A percentile compares a stretch with the other conserved stretches of the same genome.
Evolutionary conservation across 23 tunicate species (phyloP).

Genomic region (Styela clava): DNA sequence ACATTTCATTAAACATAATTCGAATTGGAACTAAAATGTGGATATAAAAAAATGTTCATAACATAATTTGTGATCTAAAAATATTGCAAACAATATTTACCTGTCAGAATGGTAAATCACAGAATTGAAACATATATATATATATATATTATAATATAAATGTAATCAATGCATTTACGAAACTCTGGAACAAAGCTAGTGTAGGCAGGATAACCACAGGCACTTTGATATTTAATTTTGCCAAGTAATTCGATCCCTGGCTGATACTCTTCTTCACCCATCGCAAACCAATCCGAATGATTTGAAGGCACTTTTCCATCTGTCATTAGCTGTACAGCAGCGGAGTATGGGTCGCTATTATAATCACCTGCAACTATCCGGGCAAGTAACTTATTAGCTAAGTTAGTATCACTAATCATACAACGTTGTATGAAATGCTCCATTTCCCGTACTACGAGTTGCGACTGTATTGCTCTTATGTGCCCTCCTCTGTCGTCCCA

Average conservation of each 20-base stretch:
- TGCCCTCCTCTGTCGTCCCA: not conserved
- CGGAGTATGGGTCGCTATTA: conserved; percentile 57
- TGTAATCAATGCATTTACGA: not conserved
- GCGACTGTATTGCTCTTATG: not conserved
- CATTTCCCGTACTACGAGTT: not conserved
- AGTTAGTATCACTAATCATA: not conserved
- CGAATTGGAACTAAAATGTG: no score
- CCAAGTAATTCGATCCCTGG: not conserved
- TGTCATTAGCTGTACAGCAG: conserved; percentile 43
- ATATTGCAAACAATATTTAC: no score
- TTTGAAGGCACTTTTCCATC: conserved; percentile 52
- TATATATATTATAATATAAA: no score
- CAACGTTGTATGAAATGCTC: not conserved
- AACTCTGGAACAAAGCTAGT: not conserved
- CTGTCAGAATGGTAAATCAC: no score
- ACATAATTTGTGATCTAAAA: no score
- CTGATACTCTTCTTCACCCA: not conserved
- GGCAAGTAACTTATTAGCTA: not conserved
- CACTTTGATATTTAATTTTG: not conserved
- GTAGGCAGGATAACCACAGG: not conserved
- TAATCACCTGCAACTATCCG: conserved; percentile 83
- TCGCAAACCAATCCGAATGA: conserved; percentile 90
- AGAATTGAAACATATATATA: no score
- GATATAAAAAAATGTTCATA: no score
- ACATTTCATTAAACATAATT: no score